Evolutionary conservation across 2,113 vertebrate genomes (phyloP).

Genomic region (Lynx canadensis): DNA sequence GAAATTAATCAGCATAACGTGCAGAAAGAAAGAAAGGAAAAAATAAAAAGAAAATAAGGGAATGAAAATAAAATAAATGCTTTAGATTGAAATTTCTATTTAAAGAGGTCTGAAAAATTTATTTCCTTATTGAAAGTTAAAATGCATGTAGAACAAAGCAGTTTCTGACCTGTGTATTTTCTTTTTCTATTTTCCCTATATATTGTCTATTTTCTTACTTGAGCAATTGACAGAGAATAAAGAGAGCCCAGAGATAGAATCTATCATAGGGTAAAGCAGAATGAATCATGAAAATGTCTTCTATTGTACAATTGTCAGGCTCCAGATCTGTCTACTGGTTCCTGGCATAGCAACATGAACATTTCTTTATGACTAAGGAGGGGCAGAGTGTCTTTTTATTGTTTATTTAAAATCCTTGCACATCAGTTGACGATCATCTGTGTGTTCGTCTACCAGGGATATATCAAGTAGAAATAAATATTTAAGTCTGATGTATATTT

Average conservation of each 20-base stretch:
- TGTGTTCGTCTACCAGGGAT: not conserved
- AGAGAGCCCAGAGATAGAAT: not conserved
- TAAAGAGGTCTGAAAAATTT: not conserved
- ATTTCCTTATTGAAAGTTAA: not conserved
- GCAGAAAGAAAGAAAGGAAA: not conserved
- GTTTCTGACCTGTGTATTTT: not conserved
- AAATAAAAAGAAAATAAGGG: not conserved
- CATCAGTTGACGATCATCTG: not conserved
- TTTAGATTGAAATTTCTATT: not conserved
- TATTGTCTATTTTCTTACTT: slow-evolving; percentile 34
- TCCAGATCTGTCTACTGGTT: not conserved
- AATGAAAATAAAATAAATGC: not conserved
- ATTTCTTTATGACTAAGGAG: not conserved
- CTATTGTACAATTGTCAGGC: not conserved
- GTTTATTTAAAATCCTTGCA: not conserved
- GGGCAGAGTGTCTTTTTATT: not conserved
- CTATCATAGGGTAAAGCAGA: not conserved
- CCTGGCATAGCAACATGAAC: not conserved
- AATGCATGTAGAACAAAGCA: not conserved
- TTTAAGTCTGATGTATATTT: not conserved
- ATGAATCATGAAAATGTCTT: not conserved
- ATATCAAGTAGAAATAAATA: not conserved
- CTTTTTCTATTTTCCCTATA: not conserved
- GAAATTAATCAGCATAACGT: not conserved
- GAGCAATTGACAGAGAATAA: not conserved